Base-by-base conservation (phyloP, 1,140 invertebrate species). In the Drosophila ogumai region DNA sequence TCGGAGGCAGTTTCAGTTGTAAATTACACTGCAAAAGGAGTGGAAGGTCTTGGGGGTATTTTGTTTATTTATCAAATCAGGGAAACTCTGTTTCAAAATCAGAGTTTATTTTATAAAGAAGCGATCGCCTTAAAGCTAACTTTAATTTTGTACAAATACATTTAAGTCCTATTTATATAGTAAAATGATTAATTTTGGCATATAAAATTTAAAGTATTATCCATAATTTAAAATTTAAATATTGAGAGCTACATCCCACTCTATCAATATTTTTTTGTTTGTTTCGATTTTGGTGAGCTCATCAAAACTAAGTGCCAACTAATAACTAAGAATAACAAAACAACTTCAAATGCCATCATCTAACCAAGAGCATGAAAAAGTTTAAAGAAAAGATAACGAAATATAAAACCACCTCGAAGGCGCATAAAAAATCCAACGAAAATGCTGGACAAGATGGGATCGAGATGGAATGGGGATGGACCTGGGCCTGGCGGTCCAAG, bases 391-490 rank as follows among this genome's bases (percentile, higher is more conserved):
- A 78, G 77, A 85, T 74, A 81, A 68, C 49, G 75, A 41, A 76
- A 76, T 52, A 57, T 44, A 58, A 76, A 72, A 73, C 56, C 66
- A 79, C 67, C 66, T 73, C 58, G 43, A 54, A 73, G 79, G 68
- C 50, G 77, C 72, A 85, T 85, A 74, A 81, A 81, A 76, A 56
- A 74, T 64, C 52, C 38, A 69, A 69, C 44, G 46, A 75, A 75
- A 54, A 68, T 41, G 61, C 61, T 60, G 54, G 57, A 58, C 47
- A 74, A 44, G 44, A 61, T 63, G 57, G 50, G 36, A 41, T 64
- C 19, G 60, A 12, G 38, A 10, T 64, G 60, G 34, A 28, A 17
- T 67, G 32, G 43, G 41, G 25, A 34, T 15, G 54, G 43, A 34
- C 44, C 31, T 22, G 57, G 43, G 32, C 43, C 40, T 12, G 52